These are phyloP conservation scores for Camelus dromedarius DNA, from an alignment of 2,113 vertebrate genomes.

Conservation along the genomic window DNA sequence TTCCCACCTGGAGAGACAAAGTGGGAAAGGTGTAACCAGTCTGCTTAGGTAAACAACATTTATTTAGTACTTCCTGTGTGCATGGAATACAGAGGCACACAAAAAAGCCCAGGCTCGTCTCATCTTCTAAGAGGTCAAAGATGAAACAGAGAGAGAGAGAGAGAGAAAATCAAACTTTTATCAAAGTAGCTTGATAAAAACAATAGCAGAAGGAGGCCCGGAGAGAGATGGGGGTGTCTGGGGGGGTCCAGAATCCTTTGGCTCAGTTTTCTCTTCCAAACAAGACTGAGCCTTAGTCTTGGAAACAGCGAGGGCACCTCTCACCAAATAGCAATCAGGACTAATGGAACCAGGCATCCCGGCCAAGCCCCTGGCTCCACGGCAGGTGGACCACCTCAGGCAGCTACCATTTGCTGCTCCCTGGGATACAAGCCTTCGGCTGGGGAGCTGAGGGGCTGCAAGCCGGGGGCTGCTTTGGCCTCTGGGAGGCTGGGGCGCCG, in stretches of 20 bases:
- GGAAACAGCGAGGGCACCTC: not conserved
- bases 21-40: not conserved
- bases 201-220: not conserved
- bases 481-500: not conserved
- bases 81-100: not conserved
- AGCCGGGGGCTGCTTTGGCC: not conserved
- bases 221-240: accelerated
- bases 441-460: not conserved
- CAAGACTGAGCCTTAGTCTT: not conserved
- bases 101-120: not conserved
- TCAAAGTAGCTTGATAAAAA: not conserved
- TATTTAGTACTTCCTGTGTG: not conserved
- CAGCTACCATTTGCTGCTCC: not conserved
- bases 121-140: not conserved
- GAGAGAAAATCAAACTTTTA: not conserved
- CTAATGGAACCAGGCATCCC: not conserved
- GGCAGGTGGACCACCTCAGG: not conserved
- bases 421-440: not conserved
- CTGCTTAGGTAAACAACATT: not conserved
- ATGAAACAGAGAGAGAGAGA: not conserved
- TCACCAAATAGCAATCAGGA: not conserved
- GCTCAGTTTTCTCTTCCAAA: not conserved
- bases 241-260: not conserved
- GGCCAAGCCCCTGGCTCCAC: accelerated
- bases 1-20: not conserved